Evolutionary conservation across 2,888 invertebrate species (phyloP).

Genomic region (Polia nebulosa): DNA sequence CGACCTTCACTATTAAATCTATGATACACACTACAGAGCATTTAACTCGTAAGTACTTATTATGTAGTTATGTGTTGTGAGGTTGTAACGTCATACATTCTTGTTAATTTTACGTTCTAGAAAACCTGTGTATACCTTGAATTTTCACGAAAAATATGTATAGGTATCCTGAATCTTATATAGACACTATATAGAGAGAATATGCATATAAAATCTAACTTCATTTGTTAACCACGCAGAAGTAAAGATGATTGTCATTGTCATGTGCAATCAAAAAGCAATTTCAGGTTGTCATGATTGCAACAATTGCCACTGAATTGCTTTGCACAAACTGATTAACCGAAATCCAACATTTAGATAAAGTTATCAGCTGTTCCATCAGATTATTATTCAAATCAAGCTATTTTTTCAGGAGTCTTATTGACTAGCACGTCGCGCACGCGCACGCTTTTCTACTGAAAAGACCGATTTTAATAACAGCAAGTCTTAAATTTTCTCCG

Average conservation of each 20-base stretch:
- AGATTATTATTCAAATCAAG: slow-evolving; percentile 30
- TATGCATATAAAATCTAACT: neutral
- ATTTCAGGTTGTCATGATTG: slow-evolving; percentile 43
- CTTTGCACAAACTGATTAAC: slow-evolving; percentile 24
- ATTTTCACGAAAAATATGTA: neutral
- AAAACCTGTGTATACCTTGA: slow-evolving; percentile 6
- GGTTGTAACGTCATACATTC: slow-evolving; percentile 21
- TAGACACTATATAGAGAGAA: too few species aligned
- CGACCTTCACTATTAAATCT: slow-evolving; percentile 67
- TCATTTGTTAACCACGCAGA: slow-evolving; percentile 10
- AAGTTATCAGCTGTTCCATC: slow-evolving; percentile 34
- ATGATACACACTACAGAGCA: slow-evolving; percentile 49
- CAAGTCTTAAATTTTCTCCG: neutral
- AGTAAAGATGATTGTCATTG: slow-evolving; percentile 19
- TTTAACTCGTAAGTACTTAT: slow-evolving; percentile 28
- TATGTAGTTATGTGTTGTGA: slow-evolving; percentile 26
- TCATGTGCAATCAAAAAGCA: slow-evolving; percentile 51
- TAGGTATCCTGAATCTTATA: too few species aligned
- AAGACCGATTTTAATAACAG: neutral
- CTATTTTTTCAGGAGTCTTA: neutral
- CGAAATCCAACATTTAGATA: slow-evolving; percentile 34
- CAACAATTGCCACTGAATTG: slow-evolving; percentile 28
- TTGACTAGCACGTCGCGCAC: slow-evolving; percentile 9
- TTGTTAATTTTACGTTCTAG: slow-evolving; percentile 12
- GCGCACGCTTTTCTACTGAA: neutral